Base-by-base conservation (phyloP, 2,888 invertebrate genomes). In the Xanthostigma xanthostigma region DNA sequence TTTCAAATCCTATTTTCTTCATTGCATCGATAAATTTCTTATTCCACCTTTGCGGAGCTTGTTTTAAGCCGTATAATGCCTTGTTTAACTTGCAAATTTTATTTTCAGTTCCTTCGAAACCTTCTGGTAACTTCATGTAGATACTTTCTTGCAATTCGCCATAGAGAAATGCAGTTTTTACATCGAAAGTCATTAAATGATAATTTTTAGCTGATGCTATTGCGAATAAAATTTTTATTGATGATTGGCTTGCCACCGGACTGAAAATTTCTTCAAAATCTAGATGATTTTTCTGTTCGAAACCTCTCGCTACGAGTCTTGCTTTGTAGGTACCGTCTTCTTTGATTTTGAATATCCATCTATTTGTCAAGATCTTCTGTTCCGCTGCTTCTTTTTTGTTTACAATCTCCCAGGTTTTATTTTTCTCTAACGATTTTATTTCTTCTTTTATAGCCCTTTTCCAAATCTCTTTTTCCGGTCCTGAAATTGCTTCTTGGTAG, bases 21-120 rank as follows among this genome's bases (percentile, higher is more conserved):
- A 27, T 27, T 6, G 27, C 27, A 27, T 27, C 27, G 27, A 27
- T 27, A 27, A 27, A 27, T 27, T 3, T 27, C 27, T 38, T 8
- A 34, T 50, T 48, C 46, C 52, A 53, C 3, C 43, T 41, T 4
- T 46, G 13, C 1, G 51, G 49, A 1, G 54, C 44, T n/a, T 54
- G 53, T 14, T 51, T 54, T 5, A 54, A 34, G 1, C 9, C 39
- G 8, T n/a, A 49, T 38, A 8, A 42, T 27, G 14, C 43, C 17
- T 41, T 13, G 17, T 41, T 45, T 35, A 36, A 27, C 41, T 45
- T 45, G 17, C 45, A 49, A 3, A 49, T n/a, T 45, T 49, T 45
- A 27, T 27, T 6, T 34, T 27, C 35, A 13, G 37, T 14, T 13
- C 9, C 17, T 9, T 45, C 39, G 35, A 45, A 50, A 27, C 50